These are phyloP conservation scores for Lycodopsis pacificus DNA, from an alignment of 2,797 vertebrate species.

Conservation along the genomic window DNA sequence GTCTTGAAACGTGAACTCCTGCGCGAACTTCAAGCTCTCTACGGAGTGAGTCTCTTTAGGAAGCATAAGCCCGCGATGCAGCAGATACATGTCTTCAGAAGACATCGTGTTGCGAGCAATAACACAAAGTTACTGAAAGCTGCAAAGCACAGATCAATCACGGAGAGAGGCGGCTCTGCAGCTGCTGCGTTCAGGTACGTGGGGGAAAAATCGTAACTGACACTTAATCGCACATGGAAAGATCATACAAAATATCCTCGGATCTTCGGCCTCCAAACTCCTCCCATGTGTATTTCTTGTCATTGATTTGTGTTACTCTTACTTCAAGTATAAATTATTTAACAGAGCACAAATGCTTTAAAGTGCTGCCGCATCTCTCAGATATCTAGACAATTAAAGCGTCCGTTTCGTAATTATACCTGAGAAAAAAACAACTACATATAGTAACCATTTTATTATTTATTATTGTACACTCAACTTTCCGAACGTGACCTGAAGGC, in stretches of 20 bases:
- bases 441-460: too few species aligned
- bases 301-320: neutral
- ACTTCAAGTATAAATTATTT: too few species aligned
- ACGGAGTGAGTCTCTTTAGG: constrained; percentile 61
- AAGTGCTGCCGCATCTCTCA: too few species aligned
- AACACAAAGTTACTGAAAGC: neutral
- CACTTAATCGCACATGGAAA: neutral
- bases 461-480: neutral
- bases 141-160: neutral
- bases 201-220: neutral
- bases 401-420: too few species aligned
- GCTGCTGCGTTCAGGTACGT: neutral
- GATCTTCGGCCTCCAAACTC: neutral
- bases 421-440: too few species aligned
- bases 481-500: neutral
- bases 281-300: neutral
- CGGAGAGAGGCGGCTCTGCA: accelerated
- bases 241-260: neutral
- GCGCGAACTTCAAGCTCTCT: constrained; percentile 64
- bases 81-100: neutral
- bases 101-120: neutral
- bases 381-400: too few species aligned
- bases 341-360: too few species aligned
- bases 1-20: constrained; percentile 64
- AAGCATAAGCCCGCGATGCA: neutral